Conservation (phyloP, 2,888 invertebrate genomes). For the Gastrophysa polygoni region DNA sequence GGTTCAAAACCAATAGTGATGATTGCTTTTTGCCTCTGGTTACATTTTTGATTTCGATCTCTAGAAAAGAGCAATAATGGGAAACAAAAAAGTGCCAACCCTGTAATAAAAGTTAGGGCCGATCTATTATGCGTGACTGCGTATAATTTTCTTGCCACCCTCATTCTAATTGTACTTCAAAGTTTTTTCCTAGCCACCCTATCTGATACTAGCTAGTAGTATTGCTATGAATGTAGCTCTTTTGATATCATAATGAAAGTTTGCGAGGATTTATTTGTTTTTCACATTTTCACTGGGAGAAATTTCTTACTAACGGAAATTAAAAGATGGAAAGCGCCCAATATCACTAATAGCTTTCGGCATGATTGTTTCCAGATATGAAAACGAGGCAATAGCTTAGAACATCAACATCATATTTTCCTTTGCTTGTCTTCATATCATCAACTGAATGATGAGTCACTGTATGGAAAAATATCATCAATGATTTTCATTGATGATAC, state of each 20-base stretch:
- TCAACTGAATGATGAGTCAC: too few relatives aligned
- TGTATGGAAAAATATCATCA: too few relatives aligned
- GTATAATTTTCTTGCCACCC: neutral
- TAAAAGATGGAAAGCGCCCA: neutral
- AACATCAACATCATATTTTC: too few relatives aligned
- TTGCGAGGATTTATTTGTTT: conserved; percentile 22
- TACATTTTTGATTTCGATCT: too few relatives aligned
- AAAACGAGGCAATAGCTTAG: neutral
- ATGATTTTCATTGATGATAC: too few relatives aligned
- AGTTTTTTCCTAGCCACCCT: conserved; percentile 6
- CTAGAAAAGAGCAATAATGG: too few relatives aligned
- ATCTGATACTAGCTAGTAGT: conserved; percentile 4
- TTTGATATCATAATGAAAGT: conserved; percentile 10
- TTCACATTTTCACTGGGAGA: conserved; percentile 9
- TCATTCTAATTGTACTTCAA: conserved; percentile 1
- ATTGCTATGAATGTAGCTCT: conserved; percentile 16
- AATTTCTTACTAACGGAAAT: conserved; percentile 6
- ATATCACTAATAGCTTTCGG: neutral
- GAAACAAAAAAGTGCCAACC: too few relatives aligned
- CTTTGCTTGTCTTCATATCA: too few relatives aligned
- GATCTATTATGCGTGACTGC: neutral
- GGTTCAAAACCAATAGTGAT: too few relatives aligned
- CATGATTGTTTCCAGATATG: neutral
- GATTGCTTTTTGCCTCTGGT: too few relatives aligned
- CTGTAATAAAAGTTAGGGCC: too few relatives aligned